A percentile compares a stretch with the other conserved stretches of the same genome.
phyloP scores from a whole-genome alignment of 2,113 vertebrate species.

The Archocentrus centrarchus region DNA sequence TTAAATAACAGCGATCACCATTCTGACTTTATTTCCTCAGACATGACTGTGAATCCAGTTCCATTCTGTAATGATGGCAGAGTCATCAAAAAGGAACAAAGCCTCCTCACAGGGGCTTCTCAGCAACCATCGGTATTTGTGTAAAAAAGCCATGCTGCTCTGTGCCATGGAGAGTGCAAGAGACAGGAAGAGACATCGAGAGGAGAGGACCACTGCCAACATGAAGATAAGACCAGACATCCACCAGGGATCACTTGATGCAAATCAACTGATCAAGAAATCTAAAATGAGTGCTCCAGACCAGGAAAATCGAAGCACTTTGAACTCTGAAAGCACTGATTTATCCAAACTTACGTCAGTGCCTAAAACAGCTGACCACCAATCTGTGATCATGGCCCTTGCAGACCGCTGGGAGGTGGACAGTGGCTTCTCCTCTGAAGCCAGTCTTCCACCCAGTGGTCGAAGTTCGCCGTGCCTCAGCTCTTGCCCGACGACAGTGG shows the following conservation, averaged over 20 bases:
- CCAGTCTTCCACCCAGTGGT: conserved; percentile 58
- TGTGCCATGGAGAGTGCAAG: neutral
- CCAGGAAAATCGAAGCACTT: neutral
- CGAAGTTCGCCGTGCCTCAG: conserved; percentile 50
- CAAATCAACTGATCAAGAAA: conserved; percentile 13
- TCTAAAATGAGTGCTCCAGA: accelerated
- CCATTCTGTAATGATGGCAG: conserved; percentile 1
- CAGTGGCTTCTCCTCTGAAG: conserved; percentile 76
- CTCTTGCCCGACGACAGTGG: conserved; percentile 60
- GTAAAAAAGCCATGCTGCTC: conserved; percentile 34
- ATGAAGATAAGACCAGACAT: conserved; percentile 15
- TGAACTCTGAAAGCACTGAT: conserved; percentile 2
- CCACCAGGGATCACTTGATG: neutral
- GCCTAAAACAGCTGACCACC: neutral
- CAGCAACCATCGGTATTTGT: conserved; percentile 40
- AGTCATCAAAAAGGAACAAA: neutral
- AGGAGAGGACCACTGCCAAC: neutral
- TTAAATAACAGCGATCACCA: neutral
- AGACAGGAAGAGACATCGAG: conserved; percentile 28
- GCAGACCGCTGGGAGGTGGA: conserved; percentile 71
- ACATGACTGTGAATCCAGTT: conserved; percentile 19
- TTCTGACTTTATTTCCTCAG: conserved; percentile 25
- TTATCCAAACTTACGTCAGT: neutral
- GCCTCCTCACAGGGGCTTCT: conserved; percentile 34
- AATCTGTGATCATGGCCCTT: neutral